Percentiles rank a stretch among this genome's conserved stretches.
These are phyloP conservation scores for Petrocephalus schoutedeni DNA, from an alignment of 2,797 vertebrate species.

Conservation along the genomic window DNA sequence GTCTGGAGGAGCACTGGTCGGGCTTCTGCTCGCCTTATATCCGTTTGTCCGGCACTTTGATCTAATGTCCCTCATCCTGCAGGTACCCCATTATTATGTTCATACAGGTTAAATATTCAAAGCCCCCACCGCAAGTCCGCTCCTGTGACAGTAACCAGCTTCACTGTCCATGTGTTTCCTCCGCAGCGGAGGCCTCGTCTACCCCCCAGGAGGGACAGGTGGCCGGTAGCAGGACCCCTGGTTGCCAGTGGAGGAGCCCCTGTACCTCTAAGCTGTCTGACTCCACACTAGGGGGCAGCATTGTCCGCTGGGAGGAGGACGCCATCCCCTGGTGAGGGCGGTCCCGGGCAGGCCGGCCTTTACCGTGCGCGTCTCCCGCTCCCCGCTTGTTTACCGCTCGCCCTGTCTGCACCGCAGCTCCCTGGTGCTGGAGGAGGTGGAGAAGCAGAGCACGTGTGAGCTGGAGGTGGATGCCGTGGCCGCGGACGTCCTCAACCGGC, in stretches of 20 bases:
- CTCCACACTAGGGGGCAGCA: slow-evolving; percentile 60
- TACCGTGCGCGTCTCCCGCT: not conserved
- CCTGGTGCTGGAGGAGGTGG: slow-evolving; percentile 77
- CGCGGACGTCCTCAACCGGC: slow-evolving; percentile 89
- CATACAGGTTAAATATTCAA: not conserved
- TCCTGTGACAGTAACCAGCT: not conserved
- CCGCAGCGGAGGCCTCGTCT: slow-evolving; percentile 32
- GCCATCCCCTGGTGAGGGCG: slow-evolving; percentile 79
- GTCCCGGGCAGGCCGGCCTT: not conserved
- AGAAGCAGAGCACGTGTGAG: slow-evolving; percentile 90
- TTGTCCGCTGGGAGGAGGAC: slow-evolving; percentile 78
- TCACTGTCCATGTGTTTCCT: not conserved
- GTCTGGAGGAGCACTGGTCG: too few species aligned
- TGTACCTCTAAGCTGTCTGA: slow-evolving; percentile 59
- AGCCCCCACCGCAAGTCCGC: not conserved
- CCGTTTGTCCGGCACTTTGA: too few species aligned
- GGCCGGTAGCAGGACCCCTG: slow-evolving; percentile 25
- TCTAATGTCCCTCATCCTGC: too few species aligned
- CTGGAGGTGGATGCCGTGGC: slow-evolving; percentile 94
- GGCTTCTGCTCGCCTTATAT: too few species aligned
- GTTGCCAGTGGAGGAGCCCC: slow-evolving; percentile 51
- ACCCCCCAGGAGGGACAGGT: slow-evolving; percentile 26
- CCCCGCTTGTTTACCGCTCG: not conserved
- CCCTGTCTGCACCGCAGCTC: slow-evolving; percentile 67
- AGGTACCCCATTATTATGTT: not conserved